Evolutionary conservation across 2,113 vertebrate genomes (phyloP).

Genomic region (Miniopterus natalensis): DNA sequence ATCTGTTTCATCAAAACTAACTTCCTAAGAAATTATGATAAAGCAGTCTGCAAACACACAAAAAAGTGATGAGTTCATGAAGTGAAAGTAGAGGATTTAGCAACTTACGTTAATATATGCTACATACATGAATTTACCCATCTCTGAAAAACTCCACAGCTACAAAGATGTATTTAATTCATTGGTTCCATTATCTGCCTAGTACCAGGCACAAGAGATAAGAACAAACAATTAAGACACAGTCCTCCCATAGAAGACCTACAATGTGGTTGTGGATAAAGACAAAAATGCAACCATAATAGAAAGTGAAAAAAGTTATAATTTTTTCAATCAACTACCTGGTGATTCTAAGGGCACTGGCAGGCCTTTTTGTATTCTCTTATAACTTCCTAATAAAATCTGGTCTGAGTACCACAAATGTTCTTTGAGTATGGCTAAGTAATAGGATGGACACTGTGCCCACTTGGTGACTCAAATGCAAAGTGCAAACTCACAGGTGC

Average conservation of each 20-base stretch:
- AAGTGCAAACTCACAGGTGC: constrained; percentile 82
- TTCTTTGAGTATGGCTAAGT: accelerated
- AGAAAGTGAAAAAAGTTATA: background rate
- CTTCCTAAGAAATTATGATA: background rate
- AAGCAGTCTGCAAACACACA: background rate
- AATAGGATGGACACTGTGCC: background rate
- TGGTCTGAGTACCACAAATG: background rate
- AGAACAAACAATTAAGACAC: background rate
- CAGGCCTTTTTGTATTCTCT: accelerated
- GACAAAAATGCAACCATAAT: background rate
- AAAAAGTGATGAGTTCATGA: background rate
- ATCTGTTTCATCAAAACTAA: background rate
- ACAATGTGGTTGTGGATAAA: background rate
- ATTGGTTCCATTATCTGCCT: background rate
- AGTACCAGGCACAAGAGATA: background rate
- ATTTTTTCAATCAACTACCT: background rate
- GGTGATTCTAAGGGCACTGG: background rate
- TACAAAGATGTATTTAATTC: background rate
- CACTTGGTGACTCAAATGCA: background rate
- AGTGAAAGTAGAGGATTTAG: accelerated
- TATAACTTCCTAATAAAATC: background rate
- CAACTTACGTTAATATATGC: accelerated
- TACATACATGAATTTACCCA: background rate
- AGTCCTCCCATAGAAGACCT: background rate
- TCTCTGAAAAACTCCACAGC: background rate